Percentiles rank a stretch among this genome's conserved stretches.
These are phyloP conservation scores for Lasioglossum morio DNA, from an alignment of 2,888 invertebrate genomes.

Conservation along the genomic window DNA sequence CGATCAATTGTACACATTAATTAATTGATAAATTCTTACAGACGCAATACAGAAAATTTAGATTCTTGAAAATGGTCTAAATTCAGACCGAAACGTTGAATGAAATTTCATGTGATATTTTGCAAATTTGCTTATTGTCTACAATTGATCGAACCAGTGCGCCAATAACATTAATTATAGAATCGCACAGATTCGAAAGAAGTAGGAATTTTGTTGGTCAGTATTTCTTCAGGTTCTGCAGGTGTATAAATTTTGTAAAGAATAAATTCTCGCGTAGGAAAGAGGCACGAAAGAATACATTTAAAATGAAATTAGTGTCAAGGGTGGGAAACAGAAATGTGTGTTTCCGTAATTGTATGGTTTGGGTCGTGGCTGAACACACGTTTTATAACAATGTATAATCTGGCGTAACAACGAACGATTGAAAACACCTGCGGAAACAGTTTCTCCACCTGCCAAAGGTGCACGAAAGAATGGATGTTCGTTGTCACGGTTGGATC, in stretches of 20 bases:
- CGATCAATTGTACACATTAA: no score
- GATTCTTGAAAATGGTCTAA: no score
- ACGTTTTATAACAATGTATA: neutral
- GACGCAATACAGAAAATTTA: no score
- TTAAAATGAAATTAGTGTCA: neutral
- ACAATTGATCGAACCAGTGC: no score
- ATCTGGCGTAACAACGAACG: slow-evolving; percentile 6
- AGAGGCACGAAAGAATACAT: neutral
- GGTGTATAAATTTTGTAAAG: neutral
- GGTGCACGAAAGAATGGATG: slow-evolving; percentile 37
- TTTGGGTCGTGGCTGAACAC: neutral
- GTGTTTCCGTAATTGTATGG: neutral
- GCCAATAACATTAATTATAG: no score
- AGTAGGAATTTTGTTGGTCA: rapidly evolving
- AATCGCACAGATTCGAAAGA: no score
- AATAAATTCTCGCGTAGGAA: neutral
- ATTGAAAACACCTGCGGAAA: slow-evolving; percentile 40
- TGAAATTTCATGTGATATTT: no score
- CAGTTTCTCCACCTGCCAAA: slow-evolving; percentile 48
- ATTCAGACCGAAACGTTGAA: no score
- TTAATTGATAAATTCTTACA: no score
- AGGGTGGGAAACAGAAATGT: neutral
- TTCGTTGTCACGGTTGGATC: slow-evolving; percentile 9
- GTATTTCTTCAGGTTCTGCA: neutral
- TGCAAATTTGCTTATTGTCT: no score